Base-by-base conservation (phyloP, 1,140 invertebrate species). In the Gryon sp. region DNA sequence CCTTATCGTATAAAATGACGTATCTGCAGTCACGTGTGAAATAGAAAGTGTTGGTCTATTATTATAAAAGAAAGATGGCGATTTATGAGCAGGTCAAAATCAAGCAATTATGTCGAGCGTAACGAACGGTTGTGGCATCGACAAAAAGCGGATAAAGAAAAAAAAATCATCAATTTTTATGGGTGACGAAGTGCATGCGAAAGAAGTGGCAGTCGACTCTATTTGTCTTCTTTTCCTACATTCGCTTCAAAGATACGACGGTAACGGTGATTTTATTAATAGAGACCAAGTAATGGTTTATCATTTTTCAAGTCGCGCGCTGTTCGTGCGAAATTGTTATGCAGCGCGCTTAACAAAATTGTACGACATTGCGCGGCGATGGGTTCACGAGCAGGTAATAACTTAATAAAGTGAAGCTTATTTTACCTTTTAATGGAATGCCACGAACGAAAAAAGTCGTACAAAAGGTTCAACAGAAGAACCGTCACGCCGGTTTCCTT, bases 401-500 rank as follows among this genome's bases (percentile, higher is more conserved):
- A 53, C 32, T 53, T 32, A 40, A 53, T 53, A 68, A 46, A 22
- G 41, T 62, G 16, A n/a, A 55, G 22, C 11, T 36, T 18, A 28
- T 69, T 72, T 78, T 90, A 94, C 93, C 91, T 92, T 89, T 91
- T 93, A 50, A 94, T 90, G 75, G 90, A 90, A 32, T 92, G 91
- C 92, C 93, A 93, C 78, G 91, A 92, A 60, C 91, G 89, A 84
- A 93, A 94, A 55, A 94, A 88, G 82, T 95, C 94, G 76, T 93
- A 93, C 45, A 91, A 89, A 40, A 94, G 84, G 83, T 94, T 95
- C 41, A 95, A 90, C 15, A 93, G 90, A 62, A 96, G 90, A 53
- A 97, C 92, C 5, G 95, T 97, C 34, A 98, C 92, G 36, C 96
- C 96, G 22, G 96, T 96, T 87, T 98, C 96, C 88, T 98, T 98